phyloP scores from a whole-genome alignment of 2,797 vertebrate genomes.

The Rhabdophis nuchalis region DNA sequence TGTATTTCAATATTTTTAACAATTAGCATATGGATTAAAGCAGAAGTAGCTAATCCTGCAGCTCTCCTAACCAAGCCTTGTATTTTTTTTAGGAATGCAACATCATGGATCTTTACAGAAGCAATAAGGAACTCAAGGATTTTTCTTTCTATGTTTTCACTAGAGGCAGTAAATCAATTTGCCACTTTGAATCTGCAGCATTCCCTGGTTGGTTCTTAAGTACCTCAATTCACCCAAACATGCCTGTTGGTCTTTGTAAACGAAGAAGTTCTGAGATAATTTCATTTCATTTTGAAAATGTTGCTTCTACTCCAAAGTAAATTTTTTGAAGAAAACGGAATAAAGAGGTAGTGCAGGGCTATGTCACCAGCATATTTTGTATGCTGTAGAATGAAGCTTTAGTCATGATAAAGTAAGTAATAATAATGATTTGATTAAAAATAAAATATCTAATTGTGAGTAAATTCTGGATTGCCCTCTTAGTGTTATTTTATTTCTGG shows the following conservation, averaged over 20 bases:
- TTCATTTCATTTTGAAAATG: not conserved
- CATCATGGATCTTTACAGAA: not conserved
- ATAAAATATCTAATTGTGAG: not conserved
- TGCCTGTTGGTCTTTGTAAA: not conserved
- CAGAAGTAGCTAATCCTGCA: not conserved
- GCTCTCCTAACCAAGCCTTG: not conserved
- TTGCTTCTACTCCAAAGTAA: not conserved
- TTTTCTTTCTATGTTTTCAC: not conserved
- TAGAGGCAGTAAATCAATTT: not conserved
- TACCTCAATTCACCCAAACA: not conserved
- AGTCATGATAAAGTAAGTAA: not conserved
- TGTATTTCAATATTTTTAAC: not conserved
- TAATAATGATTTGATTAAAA: not conserved
- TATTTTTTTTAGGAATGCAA: not conserved
- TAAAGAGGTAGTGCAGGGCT: not conserved
- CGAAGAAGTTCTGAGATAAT: not conserved
- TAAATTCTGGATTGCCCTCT: not conserved
- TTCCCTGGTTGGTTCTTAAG: slow-evolving; percentile 6
- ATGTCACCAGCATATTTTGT: not conserved
- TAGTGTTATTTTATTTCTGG: not conserved
- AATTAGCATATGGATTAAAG: not conserved
- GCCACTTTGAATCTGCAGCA: not conserved
- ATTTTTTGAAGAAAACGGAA: not conserved
- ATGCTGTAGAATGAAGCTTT: not conserved
- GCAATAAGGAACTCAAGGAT: not conserved